These are phyloP conservation scores for Acleris laterana DNA, from an alignment of 2,888 invertebrate genomes.

Conservation along the genomic window DNA sequence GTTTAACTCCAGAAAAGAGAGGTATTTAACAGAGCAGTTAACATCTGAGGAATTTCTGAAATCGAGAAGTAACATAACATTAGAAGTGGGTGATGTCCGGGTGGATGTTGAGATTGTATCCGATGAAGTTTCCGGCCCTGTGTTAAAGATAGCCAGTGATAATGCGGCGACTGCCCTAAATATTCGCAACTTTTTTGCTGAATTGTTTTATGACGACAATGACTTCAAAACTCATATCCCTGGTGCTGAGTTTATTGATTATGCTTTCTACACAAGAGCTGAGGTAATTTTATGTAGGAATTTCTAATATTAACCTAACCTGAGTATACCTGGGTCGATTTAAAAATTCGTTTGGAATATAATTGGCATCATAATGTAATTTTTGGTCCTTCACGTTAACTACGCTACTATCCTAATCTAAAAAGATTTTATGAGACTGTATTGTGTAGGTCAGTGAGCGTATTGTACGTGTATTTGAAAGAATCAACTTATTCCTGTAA, in stretches of 20 bases:
- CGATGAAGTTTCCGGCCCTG: slow-evolving; percentile 57
- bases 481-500: too few species aligned
- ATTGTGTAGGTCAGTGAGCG: too few species aligned
- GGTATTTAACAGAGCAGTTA: slow-evolving; percentile 50
- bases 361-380: too few species aligned
- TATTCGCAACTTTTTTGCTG: slow-evolving; percentile 63
- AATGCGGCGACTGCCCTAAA: slow-evolving; percentile 54
- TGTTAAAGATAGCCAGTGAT: slow-evolving; percentile 55
- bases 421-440: too few species aligned
- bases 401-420: too few species aligned
- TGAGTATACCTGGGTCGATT: too few species aligned
- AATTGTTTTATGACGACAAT: slow-evolving; percentile 53
- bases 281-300: slow-evolving; percentile 55
- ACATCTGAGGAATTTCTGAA: slow-evolving; percentile 59
- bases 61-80: slow-evolving; percentile 49
- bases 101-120: slow-evolving; percentile 55
- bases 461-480: too few species aligned
- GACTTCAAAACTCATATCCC: slow-evolving; percentile 44
- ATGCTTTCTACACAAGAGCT: slow-evolving; percentile 56
- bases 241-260: slow-evolving; percentile 52
- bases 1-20: slow-evolving; percentile 49
- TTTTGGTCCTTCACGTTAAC: too few species aligned
- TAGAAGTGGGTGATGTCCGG: slow-evolving; percentile 54
- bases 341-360: too few species aligned
- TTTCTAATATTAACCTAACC: neutral